phyloP scores from a whole-genome alignment of 2,888 invertebrate species.

The Brachypterus glaber region DNA sequence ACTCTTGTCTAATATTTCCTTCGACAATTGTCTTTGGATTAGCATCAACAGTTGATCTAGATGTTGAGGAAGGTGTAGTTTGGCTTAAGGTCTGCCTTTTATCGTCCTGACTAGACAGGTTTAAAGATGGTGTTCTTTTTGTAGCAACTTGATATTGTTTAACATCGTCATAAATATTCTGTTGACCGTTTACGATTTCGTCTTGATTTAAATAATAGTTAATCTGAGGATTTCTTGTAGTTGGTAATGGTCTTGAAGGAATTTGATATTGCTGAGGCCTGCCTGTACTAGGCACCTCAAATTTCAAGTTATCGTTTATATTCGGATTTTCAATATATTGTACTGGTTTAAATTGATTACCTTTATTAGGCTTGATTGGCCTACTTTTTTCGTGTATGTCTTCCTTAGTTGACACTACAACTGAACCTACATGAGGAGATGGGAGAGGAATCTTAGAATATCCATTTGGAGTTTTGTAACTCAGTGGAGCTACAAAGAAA shows the following conservation, averaged over 20 bases:
- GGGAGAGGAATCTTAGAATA: constrained; percentile 80
- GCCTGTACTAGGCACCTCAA: neutral
- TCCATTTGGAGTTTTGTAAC: constrained; percentile 73
- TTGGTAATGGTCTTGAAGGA: constrained; percentile 8
- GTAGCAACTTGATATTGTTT: neutral
- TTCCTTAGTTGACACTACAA: constrained; percentile 49
- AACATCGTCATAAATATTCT: neutral
- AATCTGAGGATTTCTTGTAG: neutral
- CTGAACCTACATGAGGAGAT: constrained; percentile 78
- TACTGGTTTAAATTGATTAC: constrained; percentile 13
- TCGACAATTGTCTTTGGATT: constrained; percentile 3
- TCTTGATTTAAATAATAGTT: neutral
- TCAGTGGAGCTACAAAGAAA: constrained; percentile 78
- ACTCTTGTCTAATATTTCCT: neutral
- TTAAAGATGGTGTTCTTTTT: neutral
- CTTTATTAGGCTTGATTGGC: constrained; percentile 13
- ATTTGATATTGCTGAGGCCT: constrained; percentile 5
- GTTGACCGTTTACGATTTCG: neutral
- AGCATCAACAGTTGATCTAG: neutral
- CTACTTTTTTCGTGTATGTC: constrained; percentile 19
- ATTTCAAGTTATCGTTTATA: neutral
- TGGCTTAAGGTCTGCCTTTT: neutral
- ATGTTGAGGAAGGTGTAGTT: neutral
- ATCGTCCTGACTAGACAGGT: neutral
- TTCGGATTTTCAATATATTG: constrained; percentile 8